These are phyloP conservation scores for Sebastes miniatus DNA, from an alignment of 2,797 vertebrate species.

Conservation along the genomic window DNA sequence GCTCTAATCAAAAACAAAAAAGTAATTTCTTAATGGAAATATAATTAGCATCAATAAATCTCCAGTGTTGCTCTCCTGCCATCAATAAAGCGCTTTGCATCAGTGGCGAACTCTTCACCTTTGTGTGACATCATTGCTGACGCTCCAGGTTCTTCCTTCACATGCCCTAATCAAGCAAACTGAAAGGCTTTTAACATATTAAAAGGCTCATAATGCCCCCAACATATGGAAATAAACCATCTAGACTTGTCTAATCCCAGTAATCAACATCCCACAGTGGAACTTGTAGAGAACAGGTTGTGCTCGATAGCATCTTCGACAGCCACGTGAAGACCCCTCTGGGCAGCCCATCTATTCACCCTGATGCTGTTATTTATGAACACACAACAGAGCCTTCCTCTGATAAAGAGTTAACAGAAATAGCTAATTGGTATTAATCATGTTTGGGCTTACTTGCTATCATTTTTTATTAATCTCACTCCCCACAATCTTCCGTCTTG, in stretches of 20 bases:
- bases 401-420: constrained; percentile 31
- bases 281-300: neutral
- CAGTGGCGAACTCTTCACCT: neutral
- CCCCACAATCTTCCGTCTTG: constrained; percentile 15
- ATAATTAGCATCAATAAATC: neutral
- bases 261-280: neutral
- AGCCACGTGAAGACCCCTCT: no score
- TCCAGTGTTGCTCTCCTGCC: neutral
- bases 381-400: no score
- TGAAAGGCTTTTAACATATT: neutral
- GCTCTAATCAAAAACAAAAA: no score
- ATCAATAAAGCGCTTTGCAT: neutral
- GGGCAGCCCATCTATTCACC: no score
- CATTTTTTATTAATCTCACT: neutral
- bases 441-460: constrained; percentile 4
- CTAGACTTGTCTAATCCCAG: neutral
- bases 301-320: no score
- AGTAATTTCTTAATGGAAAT: no score
- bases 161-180: neutral
- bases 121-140: neutral
- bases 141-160: neutral
- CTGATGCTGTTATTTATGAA: no score
- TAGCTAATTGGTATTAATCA: constrained; percentile 41
- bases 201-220: neutral
- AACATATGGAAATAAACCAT: neutral